Base-by-base conservation (phyloP, 2,888 invertebrate genomes). In the Sepiola atlantica region DNA sequence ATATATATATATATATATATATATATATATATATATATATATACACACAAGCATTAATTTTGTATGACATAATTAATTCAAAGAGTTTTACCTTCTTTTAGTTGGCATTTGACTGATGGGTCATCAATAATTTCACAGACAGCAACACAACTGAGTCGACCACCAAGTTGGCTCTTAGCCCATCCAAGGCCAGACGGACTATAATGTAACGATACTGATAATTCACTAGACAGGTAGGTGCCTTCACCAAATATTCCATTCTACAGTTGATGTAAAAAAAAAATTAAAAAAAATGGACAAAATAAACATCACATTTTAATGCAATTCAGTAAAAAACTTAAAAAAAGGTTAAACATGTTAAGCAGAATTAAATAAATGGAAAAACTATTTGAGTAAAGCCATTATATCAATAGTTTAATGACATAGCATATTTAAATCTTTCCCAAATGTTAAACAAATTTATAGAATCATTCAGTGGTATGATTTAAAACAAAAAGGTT, bases 101-200 rank as follows among this genome's bases (percentile, higher is more conserved):
- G 94, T 94, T 97, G 97, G 95, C 97, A 97, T 95, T 98, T 98
- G 24, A 98, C 98, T 92, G 97, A 96, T 2, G 98, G 98, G 96
- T 98, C 98, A 97, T 98, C 98, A 93, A 98, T 98, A 94, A 98
- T 98, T 97, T 99, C 98, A 97, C 98, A 98, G 95, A 99, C 97
- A 6, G 98, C 98, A 93, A 99, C 98, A 96, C 98, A 98, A 91
- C 98, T 98, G 94, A 98, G 97, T 95, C 98, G 98, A n/a, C 98
- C 98, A 3, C 99, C 99, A 94, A 98, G 98, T 94, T 98, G 97
- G 96, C 98, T 98, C 21, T 98, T 98, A 54, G 98, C 98, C 98
- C 99, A 98, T 98, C 95, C 96, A 98, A 98, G n/a, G 98, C 98
- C 95, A 45, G 98, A 98, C 57, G 98, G 98, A 96, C 98, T 98